Base-by-base conservation (phyloP, 2,113 vertebrate species). In the Panurus biarmicus region DNA sequence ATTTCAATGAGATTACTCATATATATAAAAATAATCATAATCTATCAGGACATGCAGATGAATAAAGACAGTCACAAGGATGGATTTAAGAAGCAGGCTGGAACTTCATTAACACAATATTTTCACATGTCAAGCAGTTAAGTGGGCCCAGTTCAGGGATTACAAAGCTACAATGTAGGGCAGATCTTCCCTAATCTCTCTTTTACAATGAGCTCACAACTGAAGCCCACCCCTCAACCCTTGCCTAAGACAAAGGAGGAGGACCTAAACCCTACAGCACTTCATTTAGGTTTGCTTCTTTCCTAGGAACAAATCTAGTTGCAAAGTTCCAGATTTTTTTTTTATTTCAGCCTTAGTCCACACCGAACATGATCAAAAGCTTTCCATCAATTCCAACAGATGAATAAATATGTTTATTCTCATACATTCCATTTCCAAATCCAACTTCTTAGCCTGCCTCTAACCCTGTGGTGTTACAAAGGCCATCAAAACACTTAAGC, bases 41-140 rank as follows among this genome's bases (percentile, higher is more conserved):
- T 90, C 79, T 76, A 53, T 84, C 90, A 90, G 82, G 92, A 95
- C 91, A 88, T 64, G 60, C 28, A 85, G 91, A 90, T 96, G 88
- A 91, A 96, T 74, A 94, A 78, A 95, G 85, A 85, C 89, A 79
- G 85, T 94, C 94, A 96, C 96, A 96, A 95, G 95, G 85, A 86
- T 90, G 94, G 96, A 93, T 93, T 97, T 96, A 95, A 94, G 91
- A 82, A 94, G 74, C 48, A 81, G 91, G 65, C 89, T 96, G 76
- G 61, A 89, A 94, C 95, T 94, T 95, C 91, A 94, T 92, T 96
- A 96, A 65, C 62, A 75, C 94, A 78, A 95, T 95, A 91, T 95
- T 96, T 94, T 95, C 94, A 95, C 87, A 71, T 91, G 93, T 91
- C 94, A 96, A 85, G 48, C 82, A 93, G 75, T 86, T 83, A 90